Base-by-base conservation (phyloP, 2,888 invertebrate species). In the Drosophila paramelanica region DNA sequence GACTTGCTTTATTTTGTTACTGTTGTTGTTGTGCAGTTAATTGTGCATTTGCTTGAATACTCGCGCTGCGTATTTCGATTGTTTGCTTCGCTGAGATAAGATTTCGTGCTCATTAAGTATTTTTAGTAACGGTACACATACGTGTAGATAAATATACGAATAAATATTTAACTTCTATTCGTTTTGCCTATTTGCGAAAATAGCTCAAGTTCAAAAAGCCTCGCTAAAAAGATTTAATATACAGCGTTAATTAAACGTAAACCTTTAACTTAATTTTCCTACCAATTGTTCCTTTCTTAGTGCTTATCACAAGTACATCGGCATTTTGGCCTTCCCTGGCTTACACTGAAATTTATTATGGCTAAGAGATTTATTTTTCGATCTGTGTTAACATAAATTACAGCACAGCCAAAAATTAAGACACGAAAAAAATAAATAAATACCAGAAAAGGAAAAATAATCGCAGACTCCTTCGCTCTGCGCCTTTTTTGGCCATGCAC, bases 381-480 rank as follows among this genome's bases (percentile, higher is more conserved):
- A 82, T 82, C 82, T 81, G 79, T 72, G 69, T 79, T 66, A 81
- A 82, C 82, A 82, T 82, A 82, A 82, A 82, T 82, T 81, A 81
- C 74, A 61, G 57, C 68, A 53, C 38, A 58, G 53, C 61, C 55
- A 53, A 69, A 64, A 62, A 53, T 56, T 42, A 11, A 58, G 38
- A 67, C 47, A 42, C 17, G 23, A 20, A 3, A 31, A 36, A 14
- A 58, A 33, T 45, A 67, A 45, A 47, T 11, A 11, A 8, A 11
- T 13, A 36, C 11, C 36, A 36, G 42, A 36, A 42, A 50, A 23
- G 60, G 45, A 46, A 41, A 65, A 73, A 49, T 46, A 61, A 58
- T 55, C 53, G 53, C 61, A 65, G 60, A 59, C 70, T 64, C 73
- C 68, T 77, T 60, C 52, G 68, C 11, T 10, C 41, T 41, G 41